Conservation (phyloP, 1,140 invertebrate species). For the Leucophenga varia region DNA sequence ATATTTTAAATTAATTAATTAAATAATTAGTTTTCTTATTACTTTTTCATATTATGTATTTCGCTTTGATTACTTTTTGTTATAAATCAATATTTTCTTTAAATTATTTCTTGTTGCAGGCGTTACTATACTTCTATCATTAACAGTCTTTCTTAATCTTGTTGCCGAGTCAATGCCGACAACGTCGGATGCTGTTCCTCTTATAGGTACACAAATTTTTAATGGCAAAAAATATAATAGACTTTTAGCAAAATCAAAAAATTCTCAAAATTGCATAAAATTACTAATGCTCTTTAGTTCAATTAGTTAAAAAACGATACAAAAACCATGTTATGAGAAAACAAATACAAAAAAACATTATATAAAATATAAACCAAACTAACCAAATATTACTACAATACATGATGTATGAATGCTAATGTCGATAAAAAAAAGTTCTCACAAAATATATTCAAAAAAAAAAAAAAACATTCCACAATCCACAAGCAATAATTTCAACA, state of each 20-base stretch:
- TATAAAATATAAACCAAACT: constrained; percentile 17
- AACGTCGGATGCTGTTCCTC: constrained; percentile 82
- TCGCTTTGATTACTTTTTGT: constrained; percentile 33
- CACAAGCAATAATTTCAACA: too few species aligned
- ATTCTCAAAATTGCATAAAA: constrained; percentile 2
- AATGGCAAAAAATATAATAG: constrained; percentile 12
- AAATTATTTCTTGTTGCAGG: constrained; percentile 67
- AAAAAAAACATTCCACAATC: too few species aligned
- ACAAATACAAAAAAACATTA: constrained; percentile 20
- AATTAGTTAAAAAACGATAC: constrained; percentile 2
- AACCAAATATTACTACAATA: too few species aligned
- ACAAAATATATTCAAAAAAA: too few species aligned
- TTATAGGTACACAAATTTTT: constrained; percentile 62
- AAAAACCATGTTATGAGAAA: constrained; percentile 31
- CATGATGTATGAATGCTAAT: too few species aligned
- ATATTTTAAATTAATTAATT: constrained; percentile 27
- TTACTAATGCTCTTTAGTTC: too few species aligned
- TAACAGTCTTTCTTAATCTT: constrained; percentile 97
- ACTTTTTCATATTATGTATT: constrained; percentile 21
- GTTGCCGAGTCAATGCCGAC: constrained; percentile 91
- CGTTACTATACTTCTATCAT: constrained; percentile 97
- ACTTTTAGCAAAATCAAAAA: constrained; percentile 17
- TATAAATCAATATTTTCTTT: constrained; percentile 32
- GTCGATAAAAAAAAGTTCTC: constrained; percentile 14
- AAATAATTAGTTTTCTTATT: constrained; percentile 35